Evolutionary conservation across 2,797 vertebrate species (phyloP).

Genomic region (Falco novaeseelandiae): DNA sequence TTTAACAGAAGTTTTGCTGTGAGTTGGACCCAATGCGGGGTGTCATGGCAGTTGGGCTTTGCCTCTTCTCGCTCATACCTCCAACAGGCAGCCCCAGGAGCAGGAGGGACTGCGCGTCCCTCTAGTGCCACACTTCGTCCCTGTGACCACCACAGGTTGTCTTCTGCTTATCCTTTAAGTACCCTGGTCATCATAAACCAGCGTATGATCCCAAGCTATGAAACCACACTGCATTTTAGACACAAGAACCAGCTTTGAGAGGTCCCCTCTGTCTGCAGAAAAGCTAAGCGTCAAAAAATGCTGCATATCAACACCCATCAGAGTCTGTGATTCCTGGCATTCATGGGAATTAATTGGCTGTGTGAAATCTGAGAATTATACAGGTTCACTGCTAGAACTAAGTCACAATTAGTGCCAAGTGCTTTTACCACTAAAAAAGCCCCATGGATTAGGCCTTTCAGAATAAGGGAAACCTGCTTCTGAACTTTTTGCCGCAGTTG

Average conservation of each 20-base stretch:
- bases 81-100: neutral
- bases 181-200: neutral
- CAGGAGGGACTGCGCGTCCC: neutral
- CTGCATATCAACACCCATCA: neutral
- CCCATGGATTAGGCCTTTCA: conserved; percentile 61
- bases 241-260: neutral
- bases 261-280: neutral
- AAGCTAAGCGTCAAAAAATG: neutral
- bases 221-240: neutral
- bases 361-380: conserved; percentile 71
- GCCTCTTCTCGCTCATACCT: neutral
- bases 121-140: neutral
- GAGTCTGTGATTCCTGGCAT: conserved; percentile 35
- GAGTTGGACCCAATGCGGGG: neutral
- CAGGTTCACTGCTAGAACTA: conserved; percentile 67
- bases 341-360: conserved; percentile 60
- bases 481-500: conserved; percentile 51
- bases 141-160: neutral
- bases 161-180: neutral
- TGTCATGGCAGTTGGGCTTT: neutral
- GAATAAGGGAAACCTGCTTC: conserved; percentile 69
- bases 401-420: conserved; percentile 67
- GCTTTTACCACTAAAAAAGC: conserved; percentile 67
- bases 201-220: neutral
- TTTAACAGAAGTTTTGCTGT: neutral